These are phyloP conservation scores for Adrianichthys oophorus DNA, from an alignment of 2,797 vertebrate species.

Conservation along the genomic window DNA sequence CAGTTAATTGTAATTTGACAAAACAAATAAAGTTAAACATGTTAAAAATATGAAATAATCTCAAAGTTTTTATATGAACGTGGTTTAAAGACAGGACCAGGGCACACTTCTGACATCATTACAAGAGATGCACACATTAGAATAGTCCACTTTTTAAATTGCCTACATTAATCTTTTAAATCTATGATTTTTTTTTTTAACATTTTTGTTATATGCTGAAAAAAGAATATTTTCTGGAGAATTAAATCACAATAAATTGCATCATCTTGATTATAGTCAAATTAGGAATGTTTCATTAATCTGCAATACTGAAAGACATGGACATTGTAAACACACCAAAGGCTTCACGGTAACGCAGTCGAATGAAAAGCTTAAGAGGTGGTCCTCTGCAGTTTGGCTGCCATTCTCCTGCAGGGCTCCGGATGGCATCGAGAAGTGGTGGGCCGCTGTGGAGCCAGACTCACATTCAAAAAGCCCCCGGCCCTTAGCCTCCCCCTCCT, in stretches of 20 bases:
- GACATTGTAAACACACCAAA: slow-evolving; percentile 63
- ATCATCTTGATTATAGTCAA: too few species aligned
- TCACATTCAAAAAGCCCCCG: slow-evolving; percentile 53
- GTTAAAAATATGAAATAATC: too few species aligned
- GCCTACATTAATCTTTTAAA: neutral
- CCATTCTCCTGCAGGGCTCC: slow-evolving; percentile 58
- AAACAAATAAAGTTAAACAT: too few species aligned
- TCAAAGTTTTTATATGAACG: too few species aligned
- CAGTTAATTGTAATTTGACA: too few species aligned
- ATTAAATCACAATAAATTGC: too few species aligned
- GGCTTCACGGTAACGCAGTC: slow-evolving; percentile 73
- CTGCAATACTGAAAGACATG: neutral
- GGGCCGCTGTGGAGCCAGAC: slow-evolving; percentile 43
- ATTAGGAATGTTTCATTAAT: too few species aligned
- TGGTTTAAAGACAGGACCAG: too few species aligned
- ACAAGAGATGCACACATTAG: too few species aligned
- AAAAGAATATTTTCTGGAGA: neutral
- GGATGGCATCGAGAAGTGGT: slow-evolving; percentile 61
- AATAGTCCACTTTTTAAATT: neutral
- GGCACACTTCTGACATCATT: too few species aligned
- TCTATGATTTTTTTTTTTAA: neutral
- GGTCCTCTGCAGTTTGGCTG: slow-evolving; percentile 37
- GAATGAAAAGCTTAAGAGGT: slow-evolving; percentile 56
- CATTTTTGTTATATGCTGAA: neutral
- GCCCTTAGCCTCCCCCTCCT: slow-evolving; percentile 42